Base-by-base conservation (phyloP, 2,888 invertebrate genomes). In the Tenthredo scrophulariae region DNA sequence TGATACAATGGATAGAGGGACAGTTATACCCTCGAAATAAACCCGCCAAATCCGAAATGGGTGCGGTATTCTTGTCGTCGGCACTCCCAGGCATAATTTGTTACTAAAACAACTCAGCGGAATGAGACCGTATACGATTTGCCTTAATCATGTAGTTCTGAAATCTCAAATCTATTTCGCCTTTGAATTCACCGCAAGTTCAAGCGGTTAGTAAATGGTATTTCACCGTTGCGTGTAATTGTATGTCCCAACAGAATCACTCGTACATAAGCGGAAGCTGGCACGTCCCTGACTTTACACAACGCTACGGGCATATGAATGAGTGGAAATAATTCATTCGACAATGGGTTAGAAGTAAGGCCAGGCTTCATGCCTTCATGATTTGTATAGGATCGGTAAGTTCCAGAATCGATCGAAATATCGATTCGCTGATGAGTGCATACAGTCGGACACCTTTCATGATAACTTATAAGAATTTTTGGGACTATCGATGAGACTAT, bases 71-170 rank as follows among this genome's bases (percentile, higher is more conserved):
- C 83, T 70, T 62, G 80, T 62, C 26, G 43, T 62, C 40, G 83
- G 62, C 83, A 67, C 83, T 83, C 83, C 83, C 83, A 83, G 29
- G 18, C 10, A 70, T 83, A 83, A 83, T 67, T 70, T 43, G 83
- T 70, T 83, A 67, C 83, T 70, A 33, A 83, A 83, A 83, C 83
- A 83, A 83, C 83, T 83, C 67, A 67, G 37, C 67, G 67, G 58
- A 83, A 83, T 83, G 65, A 83, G 58, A 2, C 62, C 62, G 40
- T 80, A 62, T 40, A 40, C 62, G 9, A 37, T 80, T 62, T 62
- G 22, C 13, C 62, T 80, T 40, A 40, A 80, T 33, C 79, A 10
- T 80, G 40, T 80, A 15, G 58, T 62, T 58, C 62, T 40, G 37
- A 40, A 58, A 50, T 50, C 77, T 46, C 29, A 40, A 58, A 50